Evolutionary conservation across 1,140 invertebrate species (phyloP).

Genomic region (Conus ventricosus): DNA sequence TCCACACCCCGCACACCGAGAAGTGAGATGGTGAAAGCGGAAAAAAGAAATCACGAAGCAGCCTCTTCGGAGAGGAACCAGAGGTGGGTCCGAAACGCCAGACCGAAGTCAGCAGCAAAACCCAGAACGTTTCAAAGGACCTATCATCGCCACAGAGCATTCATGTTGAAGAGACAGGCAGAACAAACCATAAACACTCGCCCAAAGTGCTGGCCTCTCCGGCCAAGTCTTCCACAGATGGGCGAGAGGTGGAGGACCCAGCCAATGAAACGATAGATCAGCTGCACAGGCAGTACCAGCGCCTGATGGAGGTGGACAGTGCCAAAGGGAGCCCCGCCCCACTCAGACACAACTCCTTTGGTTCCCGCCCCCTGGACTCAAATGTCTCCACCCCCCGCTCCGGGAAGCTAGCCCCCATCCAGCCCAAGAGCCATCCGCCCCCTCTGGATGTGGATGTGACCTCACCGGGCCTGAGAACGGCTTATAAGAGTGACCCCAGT

Average conservation of each 20-base stretch:
- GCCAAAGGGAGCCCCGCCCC: neutral
- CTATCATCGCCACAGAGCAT: neutral
- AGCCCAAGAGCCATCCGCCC: slow-evolving; percentile 45
- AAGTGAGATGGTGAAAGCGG: slow-evolving; percentile 46
- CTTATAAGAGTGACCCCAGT: slow-evolving; percentile 58
- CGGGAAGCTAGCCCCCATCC: neutral
- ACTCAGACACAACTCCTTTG: neutral
- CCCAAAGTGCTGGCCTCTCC: neutral
- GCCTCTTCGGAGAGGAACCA: slow-evolving; percentile 56
- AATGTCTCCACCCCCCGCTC: neutral
- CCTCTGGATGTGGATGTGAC: slow-evolving; percentile 56
- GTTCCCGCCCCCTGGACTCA: neutral
- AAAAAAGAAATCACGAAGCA: slow-evolving; percentile 60
- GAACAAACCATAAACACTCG: neutral
- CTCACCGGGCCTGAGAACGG: slow-evolving; percentile 56
- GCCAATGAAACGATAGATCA: slow-evolving; percentile 35
- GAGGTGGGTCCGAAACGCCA: slow-evolving; percentile 51
- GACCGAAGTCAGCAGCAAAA: neutral
- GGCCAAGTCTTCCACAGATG: neutral
- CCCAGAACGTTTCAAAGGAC: too few relatives aligned
- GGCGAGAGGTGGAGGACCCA: neutral
- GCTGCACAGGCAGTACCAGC: slow-evolving; percentile 34
- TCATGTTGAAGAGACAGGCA: neutral
- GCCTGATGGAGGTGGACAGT: slow-evolving; percentile 30
- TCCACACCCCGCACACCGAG: slow-evolving; percentile 55